Percentiles rank a stretch among this genome's conserved stretches.
These are phyloP conservation scores for Merodon equestris DNA, from an alignment of 2,888 invertebrate genomes.

Conservation along the genomic window DNA sequence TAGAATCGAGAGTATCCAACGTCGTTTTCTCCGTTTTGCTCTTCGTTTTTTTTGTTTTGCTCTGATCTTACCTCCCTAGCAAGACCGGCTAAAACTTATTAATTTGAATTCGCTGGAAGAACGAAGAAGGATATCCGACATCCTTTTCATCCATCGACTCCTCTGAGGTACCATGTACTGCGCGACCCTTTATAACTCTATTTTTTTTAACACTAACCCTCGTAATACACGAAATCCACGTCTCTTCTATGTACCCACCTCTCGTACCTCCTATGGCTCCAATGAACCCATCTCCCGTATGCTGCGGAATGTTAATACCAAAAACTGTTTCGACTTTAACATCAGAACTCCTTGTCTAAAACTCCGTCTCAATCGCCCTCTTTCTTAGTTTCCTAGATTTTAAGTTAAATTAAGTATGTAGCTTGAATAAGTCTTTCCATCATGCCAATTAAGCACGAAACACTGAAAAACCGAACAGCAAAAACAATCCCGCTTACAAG, in stretches of 20 bases:
- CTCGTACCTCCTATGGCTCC: neutral
- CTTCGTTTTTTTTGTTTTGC: neutral
- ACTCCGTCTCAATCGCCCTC: neutral
- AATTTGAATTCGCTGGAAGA: too few relatives aligned
- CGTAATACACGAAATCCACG: slow-evolving; percentile 1
- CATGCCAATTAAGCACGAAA: too few relatives aligned
- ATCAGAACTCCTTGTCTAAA: neutral
- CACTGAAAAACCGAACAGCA: too few relatives aligned
- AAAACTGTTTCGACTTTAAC: neutral
- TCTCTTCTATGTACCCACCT: neutral
- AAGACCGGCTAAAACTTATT: neutral
- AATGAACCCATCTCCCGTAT: too few relatives aligned
- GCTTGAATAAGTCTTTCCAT: too few relatives aligned
- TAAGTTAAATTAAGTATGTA: too few relatives aligned
- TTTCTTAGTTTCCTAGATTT: too few relatives aligned
- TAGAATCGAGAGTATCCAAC: slow-evolving; percentile 7
- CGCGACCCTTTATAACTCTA: neutral
- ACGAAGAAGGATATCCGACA: too few relatives aligned
- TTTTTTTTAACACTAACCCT: neutral
- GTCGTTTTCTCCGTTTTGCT: neutral
- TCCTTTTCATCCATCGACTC: too few relatives aligned
- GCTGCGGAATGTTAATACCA: neutral
- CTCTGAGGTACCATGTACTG: too few relatives aligned
- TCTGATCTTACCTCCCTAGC: neutral
- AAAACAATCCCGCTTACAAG: too few relatives aligned